These are phyloP conservation scores for Aptenodytes patagonicus DNA, from an alignment of 2,113 vertebrate species.

Conservation along the genomic window DNA sequence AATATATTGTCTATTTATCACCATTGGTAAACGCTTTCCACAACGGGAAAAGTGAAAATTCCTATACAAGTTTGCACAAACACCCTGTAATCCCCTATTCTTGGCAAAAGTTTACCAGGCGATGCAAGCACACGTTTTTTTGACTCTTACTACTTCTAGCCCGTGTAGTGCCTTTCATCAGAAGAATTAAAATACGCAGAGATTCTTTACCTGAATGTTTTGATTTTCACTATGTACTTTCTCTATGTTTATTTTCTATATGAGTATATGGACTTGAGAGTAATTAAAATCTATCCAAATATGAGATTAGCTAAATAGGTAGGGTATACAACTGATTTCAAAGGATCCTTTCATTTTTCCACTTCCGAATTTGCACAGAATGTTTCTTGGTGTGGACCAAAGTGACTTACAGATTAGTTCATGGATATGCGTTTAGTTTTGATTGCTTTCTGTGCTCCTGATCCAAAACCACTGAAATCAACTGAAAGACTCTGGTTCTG, in stretches of 20 bases:
- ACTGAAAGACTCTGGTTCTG: neutral
- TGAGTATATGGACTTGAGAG: neutral
- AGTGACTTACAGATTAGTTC: neutral
- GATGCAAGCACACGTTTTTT: neutral
- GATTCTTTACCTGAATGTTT: neutral
- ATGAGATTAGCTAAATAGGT: fast-evolving
- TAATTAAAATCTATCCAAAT: neutral
- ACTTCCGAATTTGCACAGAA: neutral
- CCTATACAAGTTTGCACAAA: neutral
- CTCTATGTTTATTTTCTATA: neutral
- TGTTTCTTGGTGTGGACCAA: neutral
- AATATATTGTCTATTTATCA: neutral
- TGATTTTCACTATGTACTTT: neutral
- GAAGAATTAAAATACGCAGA: neutral
- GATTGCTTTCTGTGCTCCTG: neutral
- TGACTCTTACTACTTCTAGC: neutral
- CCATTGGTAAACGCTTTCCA: neutral
- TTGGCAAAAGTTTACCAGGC: neutral
- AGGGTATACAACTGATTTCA: neutral
- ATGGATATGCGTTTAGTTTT: neutral
- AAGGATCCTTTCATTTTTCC: neutral
- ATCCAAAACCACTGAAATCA: neutral
- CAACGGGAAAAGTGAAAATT: neutral
- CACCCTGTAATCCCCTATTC: neutral
- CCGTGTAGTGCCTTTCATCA: fast-evolving